These are phyloP conservation scores for Luffia ferchaultella DNA, from an alignment of 2,888 invertebrate genomes.

Conservation along the genomic window DNA sequence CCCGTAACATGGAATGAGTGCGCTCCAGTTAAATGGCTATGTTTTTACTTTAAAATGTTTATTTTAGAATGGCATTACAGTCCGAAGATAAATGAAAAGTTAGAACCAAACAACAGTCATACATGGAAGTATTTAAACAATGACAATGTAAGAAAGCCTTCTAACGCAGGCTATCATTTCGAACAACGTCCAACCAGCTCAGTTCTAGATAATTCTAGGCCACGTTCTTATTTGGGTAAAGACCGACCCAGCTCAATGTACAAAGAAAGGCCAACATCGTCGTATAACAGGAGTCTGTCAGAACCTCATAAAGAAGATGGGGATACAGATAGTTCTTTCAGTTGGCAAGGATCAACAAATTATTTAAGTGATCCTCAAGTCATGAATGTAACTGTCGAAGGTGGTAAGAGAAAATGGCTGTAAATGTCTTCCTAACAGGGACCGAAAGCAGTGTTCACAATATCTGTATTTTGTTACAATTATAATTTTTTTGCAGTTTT, in stretches of 20 bases:
- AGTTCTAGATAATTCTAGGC: conserved; percentile 20
- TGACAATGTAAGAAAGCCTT: conserved; percentile 39
- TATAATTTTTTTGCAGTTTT: no score
- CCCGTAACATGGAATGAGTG: neutral
- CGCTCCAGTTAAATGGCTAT: neutral
- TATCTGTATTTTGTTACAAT: no score
- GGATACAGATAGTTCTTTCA: conserved; percentile 54
- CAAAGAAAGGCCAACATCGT: neutral
- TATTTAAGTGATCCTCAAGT: no score
- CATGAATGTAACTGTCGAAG: no score
- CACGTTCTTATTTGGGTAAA: neutral
- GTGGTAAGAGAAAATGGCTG: no score
- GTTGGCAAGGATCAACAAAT: conserved; percentile 57
- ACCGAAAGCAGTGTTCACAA: no score
- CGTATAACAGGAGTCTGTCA: conserved; percentile 23
- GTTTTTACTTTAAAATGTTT: neutral
- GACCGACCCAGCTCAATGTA: conserved; percentile 20
- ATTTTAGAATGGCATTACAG: conserved; percentile 55
- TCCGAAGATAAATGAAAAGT: conserved; percentile 30
- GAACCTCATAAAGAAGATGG: conserved; percentile 31
- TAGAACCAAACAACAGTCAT: conserved; percentile 37
- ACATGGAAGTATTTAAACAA: conserved; percentile 56
- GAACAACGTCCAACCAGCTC: conserved; percentile 38
- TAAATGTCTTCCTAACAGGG: no score
- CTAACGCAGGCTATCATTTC: conserved; percentile 50